Evolutionary conservation across 2,797 vertebrate genomes (phyloP).

Genomic region (Cirrhinus molitorella): DNA sequence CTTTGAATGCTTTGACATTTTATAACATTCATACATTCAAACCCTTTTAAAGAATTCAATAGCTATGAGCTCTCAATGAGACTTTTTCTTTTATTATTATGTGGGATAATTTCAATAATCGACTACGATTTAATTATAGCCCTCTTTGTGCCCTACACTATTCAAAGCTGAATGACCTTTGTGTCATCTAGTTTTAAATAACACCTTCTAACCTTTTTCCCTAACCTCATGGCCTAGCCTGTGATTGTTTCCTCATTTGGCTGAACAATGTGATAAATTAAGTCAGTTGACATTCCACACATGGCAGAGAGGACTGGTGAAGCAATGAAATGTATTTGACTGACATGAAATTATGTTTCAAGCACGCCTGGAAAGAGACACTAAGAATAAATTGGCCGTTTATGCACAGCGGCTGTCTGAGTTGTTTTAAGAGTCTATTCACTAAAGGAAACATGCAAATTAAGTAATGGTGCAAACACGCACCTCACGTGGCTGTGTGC

Average conservation of each 20-base stretch:
- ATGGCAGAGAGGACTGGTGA: constrained; percentile 24
- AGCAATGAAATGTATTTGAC: constrained; percentile 6
- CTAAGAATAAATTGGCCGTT: not conserved
- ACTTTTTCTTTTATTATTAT: not conserved
- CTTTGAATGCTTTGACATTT: not conserved
- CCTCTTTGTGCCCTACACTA: not conserved
- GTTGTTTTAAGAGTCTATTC: not conserved
- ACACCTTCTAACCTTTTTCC: constrained; percentile 27
- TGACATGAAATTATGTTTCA: not conserved
- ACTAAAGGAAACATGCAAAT: not conserved
- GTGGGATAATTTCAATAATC: not conserved
- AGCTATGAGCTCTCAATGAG: not conserved
- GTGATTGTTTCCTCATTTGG: constrained; percentile 51
- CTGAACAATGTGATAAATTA: constrained; percentile 36
- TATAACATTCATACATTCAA: not conserved
- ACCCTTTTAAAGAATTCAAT: not conserved
- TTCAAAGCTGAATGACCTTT: constrained; percentile 3
- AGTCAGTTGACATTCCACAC: constrained; percentile 54
- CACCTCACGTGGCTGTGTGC: not conserved
- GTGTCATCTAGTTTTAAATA: constrained; percentile 37
- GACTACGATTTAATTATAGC: not conserved
- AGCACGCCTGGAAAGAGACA: constrained; percentile 12
- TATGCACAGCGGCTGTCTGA: not conserved
- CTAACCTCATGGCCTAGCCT: constrained; percentile 36
- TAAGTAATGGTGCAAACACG: not conserved